Evolutionary conservation across 1,140 invertebrate species (phyloP).

Genomic region (Copidosoma floridanum): DNA sequence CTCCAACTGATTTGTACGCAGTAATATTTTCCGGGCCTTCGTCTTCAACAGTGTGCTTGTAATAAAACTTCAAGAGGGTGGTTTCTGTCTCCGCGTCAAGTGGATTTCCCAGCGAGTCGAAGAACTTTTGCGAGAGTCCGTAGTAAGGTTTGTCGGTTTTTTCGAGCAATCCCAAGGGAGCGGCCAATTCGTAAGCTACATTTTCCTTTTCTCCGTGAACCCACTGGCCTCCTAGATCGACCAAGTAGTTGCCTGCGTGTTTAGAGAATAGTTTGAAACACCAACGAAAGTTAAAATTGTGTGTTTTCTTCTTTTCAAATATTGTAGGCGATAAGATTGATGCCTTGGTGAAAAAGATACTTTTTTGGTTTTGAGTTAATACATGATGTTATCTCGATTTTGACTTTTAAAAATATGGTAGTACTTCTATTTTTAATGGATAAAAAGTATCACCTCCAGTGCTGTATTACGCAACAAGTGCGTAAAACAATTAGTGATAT

Average conservation of each 20-base stretch:
- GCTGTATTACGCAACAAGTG: too few species aligned
- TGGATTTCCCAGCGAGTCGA: constrained; percentile 42
- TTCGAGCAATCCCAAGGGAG: constrained; percentile 28
- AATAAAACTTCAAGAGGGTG: constrained; percentile 34
- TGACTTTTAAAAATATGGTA: too few species aligned
- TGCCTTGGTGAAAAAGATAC: too few species aligned
- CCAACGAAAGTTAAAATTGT: background rate
- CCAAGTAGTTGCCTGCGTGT: constrained; percentile 55
- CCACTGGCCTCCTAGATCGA: constrained; percentile 85
- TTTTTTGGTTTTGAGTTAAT: too few species aligned
- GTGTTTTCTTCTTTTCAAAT: background rate
- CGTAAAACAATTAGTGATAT: too few species aligned
- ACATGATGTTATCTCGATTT: too few species aligned
- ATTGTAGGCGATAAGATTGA: background rate
- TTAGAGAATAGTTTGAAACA: background rate
- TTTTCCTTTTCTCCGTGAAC: constrained; percentile 78
- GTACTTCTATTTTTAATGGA: too few species aligned
- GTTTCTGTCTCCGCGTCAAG: background rate
- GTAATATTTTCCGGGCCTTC: constrained; percentile 32
- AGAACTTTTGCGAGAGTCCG: constrained; percentile 55
- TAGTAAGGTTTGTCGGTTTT: constrained; percentile 29
- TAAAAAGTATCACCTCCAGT: too few species aligned
- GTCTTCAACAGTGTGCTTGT: constrained; percentile 28
- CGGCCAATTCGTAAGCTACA: constrained; percentile 65
- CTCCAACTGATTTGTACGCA: constrained; percentile 47